phyloP scores from a whole-genome alignment of 2,113 vertebrate genomes.

The Eidolon helvum region DNA sequence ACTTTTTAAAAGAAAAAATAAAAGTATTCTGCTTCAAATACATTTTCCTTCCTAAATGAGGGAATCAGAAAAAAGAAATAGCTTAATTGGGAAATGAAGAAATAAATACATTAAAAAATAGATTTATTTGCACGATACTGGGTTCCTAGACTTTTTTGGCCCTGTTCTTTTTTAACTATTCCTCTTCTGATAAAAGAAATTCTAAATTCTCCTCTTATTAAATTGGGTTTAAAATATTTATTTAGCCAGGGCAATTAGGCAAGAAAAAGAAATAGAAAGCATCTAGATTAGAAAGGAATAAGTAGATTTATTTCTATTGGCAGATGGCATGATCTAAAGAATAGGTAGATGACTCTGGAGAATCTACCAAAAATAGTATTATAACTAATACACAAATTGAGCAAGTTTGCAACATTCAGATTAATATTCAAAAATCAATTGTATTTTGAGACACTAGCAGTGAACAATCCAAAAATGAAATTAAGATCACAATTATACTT shows the following conservation, averaged over 20 bases:
- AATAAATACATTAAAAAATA: neutral
- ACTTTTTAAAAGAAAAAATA: neutral
- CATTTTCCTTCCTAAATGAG: neutral
- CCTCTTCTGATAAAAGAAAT: neutral
- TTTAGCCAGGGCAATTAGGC: neutral
- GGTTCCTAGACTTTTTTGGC: neutral
- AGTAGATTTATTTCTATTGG: neutral
- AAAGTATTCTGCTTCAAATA: neutral
- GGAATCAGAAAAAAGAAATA: neutral
- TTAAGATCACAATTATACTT: neutral
- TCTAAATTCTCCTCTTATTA: neutral
- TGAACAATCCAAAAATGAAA: neutral
- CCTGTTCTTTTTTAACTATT: neutral
- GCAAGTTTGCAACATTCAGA: neutral
- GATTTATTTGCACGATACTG: neutral
- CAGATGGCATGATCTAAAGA: neutral
- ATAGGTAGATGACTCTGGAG: neutral
- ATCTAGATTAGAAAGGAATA: neutral
- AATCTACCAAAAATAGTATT: neutral
- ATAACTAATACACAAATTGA: neutral
- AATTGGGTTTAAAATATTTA: neutral
- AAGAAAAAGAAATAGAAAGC: constrained; percentile 2
- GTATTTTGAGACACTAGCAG: neutral
- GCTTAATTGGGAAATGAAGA: neutral
- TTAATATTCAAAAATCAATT: neutral